Conservation (phyloP, 2,113 vertebrate genomes). For the Rhadina sibilatrix region DNA sequence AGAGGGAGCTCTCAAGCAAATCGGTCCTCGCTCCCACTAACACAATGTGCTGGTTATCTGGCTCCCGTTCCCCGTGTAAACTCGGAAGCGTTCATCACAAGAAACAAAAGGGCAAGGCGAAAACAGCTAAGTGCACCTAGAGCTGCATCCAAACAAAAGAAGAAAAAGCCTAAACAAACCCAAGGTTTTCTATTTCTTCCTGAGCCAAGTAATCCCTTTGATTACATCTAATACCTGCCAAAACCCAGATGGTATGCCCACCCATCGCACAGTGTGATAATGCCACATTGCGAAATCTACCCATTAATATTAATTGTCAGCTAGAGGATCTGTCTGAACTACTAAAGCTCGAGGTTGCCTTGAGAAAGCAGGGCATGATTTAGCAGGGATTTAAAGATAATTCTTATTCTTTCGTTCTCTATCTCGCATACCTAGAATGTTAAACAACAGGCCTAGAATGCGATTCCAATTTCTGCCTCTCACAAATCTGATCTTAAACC, state of each 20-base stretch:
- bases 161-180: conserved; percentile 75
- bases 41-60: not conserved
- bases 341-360: conserved; percentile 87
- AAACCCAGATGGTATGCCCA: conserved; percentile 93
- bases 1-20: not conserved
- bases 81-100: conserved; percentile 51
- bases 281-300: conserved; percentile 92
- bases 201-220: conserved; percentile 95
- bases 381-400: conserved; percentile 89
- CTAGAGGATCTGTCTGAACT: conserved; percentile 87
- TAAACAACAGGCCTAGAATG: conserved; percentile 70
- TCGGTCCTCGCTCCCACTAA: not conserved
- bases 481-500: conserved; percentile 63
- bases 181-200: conserved; percentile 85
- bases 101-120: conserved; percentile 64
- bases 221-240: conserved; percentile 98
- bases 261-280: conserved; percentile 95
- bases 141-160: conserved; percentile 78
- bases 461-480: conserved; percentile 52
- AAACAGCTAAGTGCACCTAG: conserved; percentile 73
- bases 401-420: conserved; percentile 78
- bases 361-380: conserved; percentile 83
- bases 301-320: conserved; percentile 95
- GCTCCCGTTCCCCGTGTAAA: not conserved
- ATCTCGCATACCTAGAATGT: conserved; percentile 77